Evolutionary conservation across 2,888 invertebrate genomes (phyloP), one percentile per base, ranked within the genome.

Genomic region (Anticlea derivata): DNA sequence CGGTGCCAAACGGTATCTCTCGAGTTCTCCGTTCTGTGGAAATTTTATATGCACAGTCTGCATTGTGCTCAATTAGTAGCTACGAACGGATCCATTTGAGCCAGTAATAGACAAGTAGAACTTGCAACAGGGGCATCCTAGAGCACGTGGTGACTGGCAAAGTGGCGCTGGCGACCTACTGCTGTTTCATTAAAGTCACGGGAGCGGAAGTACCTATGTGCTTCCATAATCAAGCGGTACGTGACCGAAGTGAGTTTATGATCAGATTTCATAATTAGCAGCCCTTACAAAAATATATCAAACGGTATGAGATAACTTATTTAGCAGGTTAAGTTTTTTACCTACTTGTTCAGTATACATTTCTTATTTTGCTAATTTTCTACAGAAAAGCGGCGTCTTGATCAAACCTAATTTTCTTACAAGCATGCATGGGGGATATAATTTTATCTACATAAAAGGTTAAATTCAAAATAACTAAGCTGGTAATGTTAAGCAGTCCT

Each of bases 91-190:
- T 55, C 57, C 50, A 51, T 61, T 52, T 50, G 51, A 49, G 58
- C 31, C 50, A 60, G 54, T 65, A n/a, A n/a, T n/a, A 53, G 55
- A 65, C 62, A 62, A 69, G 58, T 59, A 59, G 61, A 45, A 50
- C 58, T 51, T 35, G 46, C 49, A 68, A 59, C 63, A 66, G 55
- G 62, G 59, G 54, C 62, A 63, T 58, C 38, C 59, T 55, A 44
- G 38, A 29, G 55, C 61, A 64, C 63, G 57, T 63, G 60, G 59
- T 39, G 40, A 52, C 37, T 47, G 31, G n/a, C 7, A n/a, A 27
- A 17, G 20, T 20, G 8, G 33, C 8, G n/a, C 31, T 11, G 11
- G 26, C 44, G 55, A 38, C 56, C 43, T 43, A 60, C 46, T 55
- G 48, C 26, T 47, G 34, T 29, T 50, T 47, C 39, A 49, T 51